Evolutionary conservation across 2,797 vertebrate genomes (phyloP).

Genomic region (Macropodus opercularis): DNA sequence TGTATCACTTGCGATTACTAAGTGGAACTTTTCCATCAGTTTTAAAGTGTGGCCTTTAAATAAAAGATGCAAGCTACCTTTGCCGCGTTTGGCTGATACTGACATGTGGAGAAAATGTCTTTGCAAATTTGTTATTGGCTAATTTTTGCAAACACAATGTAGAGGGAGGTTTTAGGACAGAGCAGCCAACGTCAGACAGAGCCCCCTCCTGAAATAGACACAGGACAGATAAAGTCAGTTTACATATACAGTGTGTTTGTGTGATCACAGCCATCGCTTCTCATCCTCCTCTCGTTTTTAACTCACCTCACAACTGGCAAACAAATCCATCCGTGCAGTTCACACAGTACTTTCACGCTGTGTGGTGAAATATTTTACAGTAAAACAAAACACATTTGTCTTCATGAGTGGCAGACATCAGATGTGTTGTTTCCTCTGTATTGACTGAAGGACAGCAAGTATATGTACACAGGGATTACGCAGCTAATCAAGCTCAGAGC

Average conservation of each 20-base stretch:
- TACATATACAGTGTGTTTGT: not conserved
- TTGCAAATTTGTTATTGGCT: too few relatives aligned
- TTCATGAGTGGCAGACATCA: not conserved
- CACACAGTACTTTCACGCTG: not conserved
- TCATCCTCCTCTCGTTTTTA: not conserved
- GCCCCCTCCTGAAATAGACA: constrained; percentile 23
- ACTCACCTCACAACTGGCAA: not conserved
- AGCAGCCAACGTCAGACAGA: constrained; percentile 61
- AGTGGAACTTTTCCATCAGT: not conserved
- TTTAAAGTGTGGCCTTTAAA: too few relatives aligned
- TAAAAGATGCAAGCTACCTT: too few relatives aligned
- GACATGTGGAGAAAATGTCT: too few relatives aligned
- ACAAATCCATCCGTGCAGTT: not conserved
- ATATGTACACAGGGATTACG: too few relatives aligned
- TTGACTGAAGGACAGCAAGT: too few relatives aligned
- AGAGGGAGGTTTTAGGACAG: constrained; percentile 55
- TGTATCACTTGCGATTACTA: not conserved
- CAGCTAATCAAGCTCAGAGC: not conserved
- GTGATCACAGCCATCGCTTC: constrained; percentile 5
- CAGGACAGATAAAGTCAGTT: constrained; percentile 19
- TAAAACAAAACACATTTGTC: not conserved
- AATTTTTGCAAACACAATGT: too few relatives aligned
- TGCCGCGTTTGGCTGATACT: too few relatives aligned
- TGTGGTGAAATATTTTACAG: not conserved
- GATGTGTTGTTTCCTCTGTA: not conserved